Base-by-base conservation (phyloP, 2,888 invertebrate genomes). In the Dicroscelio sp. region DNA sequence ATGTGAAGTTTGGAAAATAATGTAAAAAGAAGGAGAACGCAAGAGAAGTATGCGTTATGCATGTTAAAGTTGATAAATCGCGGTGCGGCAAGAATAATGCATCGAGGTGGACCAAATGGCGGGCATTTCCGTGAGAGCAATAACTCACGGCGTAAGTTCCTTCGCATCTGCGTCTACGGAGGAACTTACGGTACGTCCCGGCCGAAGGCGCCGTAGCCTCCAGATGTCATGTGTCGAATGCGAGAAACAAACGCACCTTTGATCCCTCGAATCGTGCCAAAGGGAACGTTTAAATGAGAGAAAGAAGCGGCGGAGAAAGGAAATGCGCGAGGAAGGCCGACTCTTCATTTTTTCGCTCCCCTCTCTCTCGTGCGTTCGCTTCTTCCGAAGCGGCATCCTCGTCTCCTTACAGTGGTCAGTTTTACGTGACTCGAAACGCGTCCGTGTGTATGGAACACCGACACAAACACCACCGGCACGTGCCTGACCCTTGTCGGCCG, bases 201-300 rank as follows among this genome's bases (percentile, higher is more conserved):
- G n/a, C n/a, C 48, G 78, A 71, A 84, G 85, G 82, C 78, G 86
- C 85, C 86, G 76, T 88, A 88, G 83, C 90, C 60, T 90, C 90
- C 92, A 90, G 90, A 90, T 92, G 92, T 89, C 90, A 90, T 85
- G 86, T 80, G 84, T 90, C 90, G 90, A 90, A 90, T 84, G 90
- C 86, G 84, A 89, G 89, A 85, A 88, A 86, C 76, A 84, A 92
- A 88, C 82, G 87, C 78, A 90, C 92, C 90, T 90, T 92, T 83
- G 88, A 92, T 88, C 88, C 90, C 85, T 80, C 52, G 84, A 90
- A 87, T 83, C 79, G 78, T 84, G 87, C 79, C 78, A 83, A 87
- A 87, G 43, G 86, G 83, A 78, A 69, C 86, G 86, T 86, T 90
- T 75, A 76, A 78, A 88, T 82, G 88, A 76, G 78, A 88, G 67